Evolutionary conservation across 1,140 invertebrate species (phyloP).

Genomic region (Caenorhabditis latens): DNA sequence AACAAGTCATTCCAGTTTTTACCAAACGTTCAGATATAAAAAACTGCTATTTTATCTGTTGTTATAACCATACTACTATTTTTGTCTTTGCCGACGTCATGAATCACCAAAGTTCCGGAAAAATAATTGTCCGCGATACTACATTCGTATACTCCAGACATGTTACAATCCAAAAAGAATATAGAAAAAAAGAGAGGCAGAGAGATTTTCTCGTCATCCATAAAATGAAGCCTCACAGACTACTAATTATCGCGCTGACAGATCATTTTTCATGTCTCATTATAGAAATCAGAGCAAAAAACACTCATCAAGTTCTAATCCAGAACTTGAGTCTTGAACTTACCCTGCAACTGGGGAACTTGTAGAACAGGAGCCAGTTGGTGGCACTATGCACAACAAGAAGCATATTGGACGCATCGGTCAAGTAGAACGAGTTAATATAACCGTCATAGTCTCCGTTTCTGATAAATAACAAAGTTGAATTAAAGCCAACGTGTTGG

Average conservation of each 20-base stretch:
- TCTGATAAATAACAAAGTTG: not conserved
- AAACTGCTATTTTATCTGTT: not conserved
- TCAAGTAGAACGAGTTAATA: slow-evolving; percentile 74
- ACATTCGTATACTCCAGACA: not conserved
- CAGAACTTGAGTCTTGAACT: not conserved
- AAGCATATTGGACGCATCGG: slow-evolving; percentile 75
- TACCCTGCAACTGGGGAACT: slow-evolving; percentile 69
- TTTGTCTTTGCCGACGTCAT: not conserved
- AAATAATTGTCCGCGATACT: not conserved
- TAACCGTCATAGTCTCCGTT: slow-evolving; percentile 67
- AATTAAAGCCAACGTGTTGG: not conserved
- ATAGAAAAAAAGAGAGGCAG: not conserved
- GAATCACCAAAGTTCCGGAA: slow-evolving; percentile 25
- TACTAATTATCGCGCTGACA: not conserved
- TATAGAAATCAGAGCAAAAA: not conserved
- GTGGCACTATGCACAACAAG: slow-evolving; percentile 71
- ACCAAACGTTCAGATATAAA: too few relatives aligned
- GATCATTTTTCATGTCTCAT: slow-evolving; percentile 19
- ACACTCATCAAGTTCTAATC: not conserved
- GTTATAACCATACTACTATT: too few relatives aligned
- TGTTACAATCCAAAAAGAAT: not conserved
- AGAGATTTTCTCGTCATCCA: not conserved
- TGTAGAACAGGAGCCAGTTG: slow-evolving; percentile 77
- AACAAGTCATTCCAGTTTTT: not conserved
- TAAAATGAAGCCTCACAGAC: slow-evolving; percentile 25